These are phyloP conservation scores for Corythoichthys haematopterus DNA, from an alignment of 2,113 vertebrate genomes.

Conservation along the genomic window DNA sequence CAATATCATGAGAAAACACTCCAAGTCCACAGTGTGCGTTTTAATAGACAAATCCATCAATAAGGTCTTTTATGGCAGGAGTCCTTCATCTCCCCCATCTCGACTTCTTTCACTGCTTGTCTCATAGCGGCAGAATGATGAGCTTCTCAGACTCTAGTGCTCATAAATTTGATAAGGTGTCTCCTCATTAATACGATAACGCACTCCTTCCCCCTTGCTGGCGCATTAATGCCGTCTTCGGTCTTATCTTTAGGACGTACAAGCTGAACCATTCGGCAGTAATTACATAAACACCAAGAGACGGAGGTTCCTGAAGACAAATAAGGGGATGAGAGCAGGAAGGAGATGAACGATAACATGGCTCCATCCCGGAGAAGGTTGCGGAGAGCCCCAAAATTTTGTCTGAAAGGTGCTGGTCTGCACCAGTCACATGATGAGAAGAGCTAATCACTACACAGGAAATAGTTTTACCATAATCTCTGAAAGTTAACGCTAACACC, in stretches of 20 bases:
- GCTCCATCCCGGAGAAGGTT: slow-evolving; percentile 3
- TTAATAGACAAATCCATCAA: slow-evolving; percentile 54
- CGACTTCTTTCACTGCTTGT: slow-evolving; percentile 61
- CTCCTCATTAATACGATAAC: slow-evolving; percentile 42
- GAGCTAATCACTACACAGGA: neutral
- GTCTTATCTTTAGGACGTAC: slow-evolving; percentile 39
- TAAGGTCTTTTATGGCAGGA: slow-evolving; percentile 52
- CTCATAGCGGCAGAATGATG: slow-evolving; percentile 60
- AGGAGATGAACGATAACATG: neutral
- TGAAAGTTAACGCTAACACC: neutral
- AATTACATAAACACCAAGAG: slow-evolving; percentile 16
- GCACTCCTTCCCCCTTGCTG: slow-evolving; percentile 3
- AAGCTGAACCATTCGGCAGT: slow-evolving; percentile 8
- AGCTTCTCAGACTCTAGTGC: slow-evolving; percentile 41
- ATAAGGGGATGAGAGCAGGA: slow-evolving; percentile 14
- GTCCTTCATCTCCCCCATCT: slow-evolving; percentile 44
- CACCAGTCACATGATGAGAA: neutral
- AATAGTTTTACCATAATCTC: neutral
- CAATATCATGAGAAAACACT: slow-evolving; percentile 64
- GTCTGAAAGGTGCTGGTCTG: neutral
- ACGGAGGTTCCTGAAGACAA: neutral
- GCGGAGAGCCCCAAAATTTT: neutral
- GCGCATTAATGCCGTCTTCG: slow-evolving; percentile 22
- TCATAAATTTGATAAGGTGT: slow-evolving; percentile 56
- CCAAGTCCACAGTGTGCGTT: slow-evolving; percentile 29